phyloP scores from a whole-genome alignment of 2,797 vertebrate genomes.

The Hypotaenidia philippensis region DNA sequence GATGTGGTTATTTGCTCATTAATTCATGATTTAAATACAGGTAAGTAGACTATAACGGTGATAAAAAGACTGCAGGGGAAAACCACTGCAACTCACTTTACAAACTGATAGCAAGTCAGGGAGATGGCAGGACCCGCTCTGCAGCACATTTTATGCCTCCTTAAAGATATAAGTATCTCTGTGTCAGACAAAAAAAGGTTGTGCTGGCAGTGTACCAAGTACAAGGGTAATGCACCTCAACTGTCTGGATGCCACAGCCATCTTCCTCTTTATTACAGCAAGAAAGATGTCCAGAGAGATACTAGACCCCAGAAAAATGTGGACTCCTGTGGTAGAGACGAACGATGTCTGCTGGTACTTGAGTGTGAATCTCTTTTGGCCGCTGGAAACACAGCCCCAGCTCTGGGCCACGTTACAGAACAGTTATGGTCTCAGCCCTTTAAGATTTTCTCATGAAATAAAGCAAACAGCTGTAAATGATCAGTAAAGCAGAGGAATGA shows the following conservation, averaged over 20 bases:
- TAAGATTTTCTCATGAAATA: slow-evolving; percentile 11
- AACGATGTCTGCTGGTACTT: not conserved
- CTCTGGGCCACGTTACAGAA: slow-evolving; percentile 26
- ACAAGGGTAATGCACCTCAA: not conserved
- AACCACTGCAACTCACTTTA: not conserved
- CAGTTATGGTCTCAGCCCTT: not conserved
- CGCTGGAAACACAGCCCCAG: not conserved
- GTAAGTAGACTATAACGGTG: not conserved
- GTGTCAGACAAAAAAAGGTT: not conserved
- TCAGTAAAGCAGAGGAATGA: not conserved
- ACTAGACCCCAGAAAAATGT: not conserved
- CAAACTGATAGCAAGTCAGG: not conserved
- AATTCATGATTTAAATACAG: not conserved
- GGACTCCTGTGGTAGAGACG: not conserved
- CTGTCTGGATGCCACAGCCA: not conserved
- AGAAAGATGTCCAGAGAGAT: slow-evolving; percentile 10
- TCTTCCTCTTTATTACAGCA: not conserved
- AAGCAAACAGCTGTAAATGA: slow-evolving; percentile 49
- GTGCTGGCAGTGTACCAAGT: not conserved
- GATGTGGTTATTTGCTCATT: not conserved
- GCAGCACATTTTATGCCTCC: not conserved
- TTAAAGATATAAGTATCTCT: not conserved
- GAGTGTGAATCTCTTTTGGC: not conserved
- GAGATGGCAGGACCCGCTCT: not conserved
- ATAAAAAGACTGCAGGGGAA: not conserved